Evolutionary conservation across 2,888 invertebrate species (phyloP), one percentile per base, ranked within the genome.

Genomic region (Oscheius sp.): DNA sequence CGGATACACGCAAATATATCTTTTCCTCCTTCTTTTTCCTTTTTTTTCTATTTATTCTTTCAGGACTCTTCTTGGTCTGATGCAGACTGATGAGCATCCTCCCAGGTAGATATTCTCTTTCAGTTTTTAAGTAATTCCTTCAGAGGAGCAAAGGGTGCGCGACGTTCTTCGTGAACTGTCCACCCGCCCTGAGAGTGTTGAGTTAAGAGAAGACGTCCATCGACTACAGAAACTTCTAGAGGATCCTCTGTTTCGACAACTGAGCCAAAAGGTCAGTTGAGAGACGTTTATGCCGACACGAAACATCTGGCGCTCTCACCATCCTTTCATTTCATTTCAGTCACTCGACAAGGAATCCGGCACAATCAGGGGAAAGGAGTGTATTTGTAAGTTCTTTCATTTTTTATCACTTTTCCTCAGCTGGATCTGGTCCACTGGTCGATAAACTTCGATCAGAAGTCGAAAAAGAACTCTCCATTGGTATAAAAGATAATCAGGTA

Each of bases 91-190:
- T 59, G 59, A 59, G 59, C 59, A 59, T 59, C 59, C 59, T 59
- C 59, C 41, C 59, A 59, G 59, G 59, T 44, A 28, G 44, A 44
- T 44, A 28, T 41, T 17, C 20, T 22, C 9, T 22, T 57, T 17
- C 9, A 22, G 24, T 41, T 59, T 26, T 56, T 56, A 30, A 6
- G 8, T 32, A 9, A 32, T 9, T 51, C 30, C 51, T 72, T 44
- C 65, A 75, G 77, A 82, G 76, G 81, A 80, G 66, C 78, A 81
- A 54, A 74, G 75, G 71, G 78, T 83, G 66, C 80, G 82, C 61
- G 73, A 68, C 57, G 77, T 80, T 41, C 70, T 83, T 41, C 75
- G 79, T 59, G 81, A 82, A 44, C 67, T 83, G 65, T 74, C 81
- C 63, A 67, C 71, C 28, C 67, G 76, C 33, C 72, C 70, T 63